Evolutionary conservation across 2,888 invertebrate genomes (phyloP).

Genomic region (Coelopa pilipes): DNA sequence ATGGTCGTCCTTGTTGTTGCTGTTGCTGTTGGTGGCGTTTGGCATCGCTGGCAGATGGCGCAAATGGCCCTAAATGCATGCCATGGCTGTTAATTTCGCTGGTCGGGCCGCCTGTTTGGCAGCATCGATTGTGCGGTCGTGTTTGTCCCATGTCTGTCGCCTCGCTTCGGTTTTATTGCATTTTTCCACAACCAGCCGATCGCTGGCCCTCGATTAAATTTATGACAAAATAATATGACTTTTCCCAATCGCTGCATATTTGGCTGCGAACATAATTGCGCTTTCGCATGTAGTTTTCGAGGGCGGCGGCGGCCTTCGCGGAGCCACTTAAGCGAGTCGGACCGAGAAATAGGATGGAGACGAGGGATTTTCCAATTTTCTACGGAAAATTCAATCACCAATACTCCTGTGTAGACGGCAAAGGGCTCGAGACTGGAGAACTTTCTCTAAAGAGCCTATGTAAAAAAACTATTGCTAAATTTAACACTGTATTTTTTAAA

Average conservation of each 20-base stretch:
- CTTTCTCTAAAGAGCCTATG: no score
- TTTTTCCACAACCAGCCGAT: background rate
- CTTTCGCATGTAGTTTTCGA: background rate
- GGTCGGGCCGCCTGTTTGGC: slow-evolving; percentile 12
- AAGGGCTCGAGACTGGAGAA: no score
- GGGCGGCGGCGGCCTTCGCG: background rate
- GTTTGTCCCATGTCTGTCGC: background rate
- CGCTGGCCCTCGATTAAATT: slow-evolving; percentile 3
- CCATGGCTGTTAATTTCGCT: slow-evolving; percentile 33
- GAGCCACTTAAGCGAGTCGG: no score
- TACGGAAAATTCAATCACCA: background rate
- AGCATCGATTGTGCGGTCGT: slow-evolving; percentile 15
- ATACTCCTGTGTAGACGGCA: no score
- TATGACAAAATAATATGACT: slow-evolving; percentile 20
- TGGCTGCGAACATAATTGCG: background rate
- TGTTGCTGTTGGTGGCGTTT: slow-evolving; percentile 6
- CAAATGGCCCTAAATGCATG: slow-evolving; percentile 35
- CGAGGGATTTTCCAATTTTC: background rate
- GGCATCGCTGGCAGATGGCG: slow-evolving; percentile 38
- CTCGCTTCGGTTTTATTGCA: slow-evolving; percentile 17
- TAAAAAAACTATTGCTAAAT: no score
- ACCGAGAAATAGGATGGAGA: no score
- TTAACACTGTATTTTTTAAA: no score
- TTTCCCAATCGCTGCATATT: slow-evolving; percentile 16
- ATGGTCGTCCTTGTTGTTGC: background rate